A percentile compares a stretch with the other conserved stretches of the same genome.
Conservation (phyloP, 2,888 invertebrate species). For the Pharmacophagus antenor region DNA sequence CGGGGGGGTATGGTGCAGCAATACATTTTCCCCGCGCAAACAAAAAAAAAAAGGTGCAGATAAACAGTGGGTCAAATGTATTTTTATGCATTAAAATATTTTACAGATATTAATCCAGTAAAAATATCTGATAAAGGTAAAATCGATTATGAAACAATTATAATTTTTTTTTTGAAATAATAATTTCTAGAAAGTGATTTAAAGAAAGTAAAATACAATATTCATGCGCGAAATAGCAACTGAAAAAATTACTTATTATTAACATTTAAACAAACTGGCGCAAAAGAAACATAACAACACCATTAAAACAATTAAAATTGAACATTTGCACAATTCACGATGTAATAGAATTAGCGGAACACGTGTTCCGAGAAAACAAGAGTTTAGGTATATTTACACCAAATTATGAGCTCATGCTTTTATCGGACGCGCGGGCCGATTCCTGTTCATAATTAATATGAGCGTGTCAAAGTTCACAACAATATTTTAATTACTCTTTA, state of each 20-base stretch:
- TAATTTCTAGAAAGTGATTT: too few species aligned
- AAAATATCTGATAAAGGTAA: too few species aligned
- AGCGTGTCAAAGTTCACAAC: slow-evolving; percentile 31
- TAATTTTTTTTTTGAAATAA: too few species aligned
- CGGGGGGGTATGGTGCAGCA: too few species aligned
- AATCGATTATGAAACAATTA: too few species aligned
- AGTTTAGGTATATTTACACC: slow-evolving; percentile 24
- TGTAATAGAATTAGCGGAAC: slow-evolving; percentile 10
- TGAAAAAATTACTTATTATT: not conserved
- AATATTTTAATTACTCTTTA: slow-evolving; percentile 32
- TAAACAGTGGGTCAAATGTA: too few species aligned
- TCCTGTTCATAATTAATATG: slow-evolving; percentile 31
- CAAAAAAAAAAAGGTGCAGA: too few species aligned
- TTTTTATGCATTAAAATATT: too few species aligned
- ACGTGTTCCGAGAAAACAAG: slow-evolving; percentile 25
- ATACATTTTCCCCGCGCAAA: too few species aligned
- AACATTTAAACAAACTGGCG: not conserved
- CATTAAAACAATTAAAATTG: not conserved
- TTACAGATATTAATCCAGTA: too few species aligned
- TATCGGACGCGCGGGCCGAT: slow-evolving; percentile 24
- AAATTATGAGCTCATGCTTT: slow-evolving; percentile 27
- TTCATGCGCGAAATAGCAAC: too few species aligned
- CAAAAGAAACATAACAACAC: not conserved
- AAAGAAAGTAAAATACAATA: too few species aligned
- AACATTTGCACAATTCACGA: not conserved